phyloP scores from a whole-genome alignment of 2,888 invertebrate genomes.

The Dicyrtoma fusca region DNA sequence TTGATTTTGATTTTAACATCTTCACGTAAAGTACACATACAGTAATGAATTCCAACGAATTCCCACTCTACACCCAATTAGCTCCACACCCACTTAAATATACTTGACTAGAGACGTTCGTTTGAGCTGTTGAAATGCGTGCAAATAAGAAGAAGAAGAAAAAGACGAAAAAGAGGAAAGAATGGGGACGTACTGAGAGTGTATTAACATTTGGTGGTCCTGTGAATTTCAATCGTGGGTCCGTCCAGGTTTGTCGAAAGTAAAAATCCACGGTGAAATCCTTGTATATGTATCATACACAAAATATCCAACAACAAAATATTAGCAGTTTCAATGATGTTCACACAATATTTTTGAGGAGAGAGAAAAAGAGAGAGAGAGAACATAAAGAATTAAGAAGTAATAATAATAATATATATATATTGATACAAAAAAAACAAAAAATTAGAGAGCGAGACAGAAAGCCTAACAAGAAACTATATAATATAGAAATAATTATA shows the following conservation, averaged over 20 bases:
- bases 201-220: constrained; percentile 87
- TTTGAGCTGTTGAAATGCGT: neutral
- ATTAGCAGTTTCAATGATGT: too few species aligned
- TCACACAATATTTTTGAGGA: constrained; percentile 36
- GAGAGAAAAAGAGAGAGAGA: constrained; percentile 42
- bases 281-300: constrained; percentile 41
- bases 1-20: neutral
- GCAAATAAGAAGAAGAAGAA: neutral
- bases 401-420: too few species aligned
- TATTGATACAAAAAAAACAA: constrained; percentile 19
- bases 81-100: too few species aligned
- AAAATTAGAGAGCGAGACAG: constrained; percentile 13
- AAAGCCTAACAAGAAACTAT: neutral
- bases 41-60: neutral
- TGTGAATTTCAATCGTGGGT: constrained; percentile 90
- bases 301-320: constrained; percentile 43
- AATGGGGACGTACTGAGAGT: constrained; percentile 75
- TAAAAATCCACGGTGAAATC: constrained; percentile 98
- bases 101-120: too few species aligned
- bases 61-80: too few species aligned
- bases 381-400: constrained; percentile 2
- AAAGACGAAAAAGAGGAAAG: neutral
- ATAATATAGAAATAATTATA: neutral
- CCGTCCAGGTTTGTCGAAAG: constrained; percentile 99
- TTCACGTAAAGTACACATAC: neutral